Base-by-base conservation (phyloP, 2,888 invertebrate genomes). In the Phymatocera aterrima region DNA sequence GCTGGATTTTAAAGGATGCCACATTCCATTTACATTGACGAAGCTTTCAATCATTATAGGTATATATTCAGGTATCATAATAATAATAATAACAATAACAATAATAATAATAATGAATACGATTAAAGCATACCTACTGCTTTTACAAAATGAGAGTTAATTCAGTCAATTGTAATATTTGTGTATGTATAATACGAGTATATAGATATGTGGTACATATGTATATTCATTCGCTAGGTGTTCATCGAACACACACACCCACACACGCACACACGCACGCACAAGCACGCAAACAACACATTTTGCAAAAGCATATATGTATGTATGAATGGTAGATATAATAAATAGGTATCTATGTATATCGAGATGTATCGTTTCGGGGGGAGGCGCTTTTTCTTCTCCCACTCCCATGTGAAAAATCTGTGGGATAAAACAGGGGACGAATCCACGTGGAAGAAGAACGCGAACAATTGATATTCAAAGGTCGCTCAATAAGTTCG, bases 11-110 rank as follows among this genome's bases (percentile, higher is more conserved):
- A 87, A 86, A 85, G 88, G 89, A 90, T 90, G 89, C 88, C 87
- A 90, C 89, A 90, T 90, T 90, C 89, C 90, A 90, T 89, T 88
- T 90, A 90, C 89, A 90, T 89, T 89, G 90, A 90, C 87, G 90
- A 90, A 90, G 89, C 90, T 90, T 88, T 87, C 86, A 85, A 87
- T 81, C 81, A 82, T 80, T 77, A 48, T 80, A 75, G 74, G 43
- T 68, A 79, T 78, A 51, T 77, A 57, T 78, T 77, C 70, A 37
- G 46, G 78, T 40, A 40, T 65, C n/a, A 28, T 40, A 5, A 37
- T 18, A 40, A n/a, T 6, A 3, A 12, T 40, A 8, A 8, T 34
- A 4, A 2, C 3, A 37, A 8, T 81, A 81, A 60, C 8, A 28
- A 65, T 18, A 40, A n/a, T 10, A 10, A 28, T n/a, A 65, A 18